Evolutionary conservation across 2,888 invertebrate genomes (phyloP).

Genomic region (Pollenia labialis): DNA sequence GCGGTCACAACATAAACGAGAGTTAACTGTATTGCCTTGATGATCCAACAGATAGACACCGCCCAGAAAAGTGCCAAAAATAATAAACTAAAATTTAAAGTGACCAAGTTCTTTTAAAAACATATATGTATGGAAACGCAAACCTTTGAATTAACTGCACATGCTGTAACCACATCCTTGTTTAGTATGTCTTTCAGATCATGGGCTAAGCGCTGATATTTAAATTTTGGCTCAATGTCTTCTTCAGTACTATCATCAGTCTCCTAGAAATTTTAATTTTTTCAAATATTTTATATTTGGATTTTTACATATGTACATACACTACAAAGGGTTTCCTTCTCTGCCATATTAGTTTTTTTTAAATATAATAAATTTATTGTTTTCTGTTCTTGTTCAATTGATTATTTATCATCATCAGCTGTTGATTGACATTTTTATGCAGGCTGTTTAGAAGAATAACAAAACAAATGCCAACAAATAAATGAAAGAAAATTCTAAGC

Average conservation of each 20-base stretch:
- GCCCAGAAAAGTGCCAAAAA: slow-evolving; percentile 96
- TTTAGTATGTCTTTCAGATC: slow-evolving; percentile 93
- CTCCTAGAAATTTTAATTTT: slow-evolving; percentile 69
- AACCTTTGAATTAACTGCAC: slow-evolving; percentile 96
- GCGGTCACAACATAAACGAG: slow-evolving; percentile 82
- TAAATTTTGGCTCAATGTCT: slow-evolving; percentile 93
- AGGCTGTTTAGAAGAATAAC: neutral
- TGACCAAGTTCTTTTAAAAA: neutral
- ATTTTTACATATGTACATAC: slow-evolving; percentile 31
- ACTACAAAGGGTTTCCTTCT: slow-evolving; percentile 54
- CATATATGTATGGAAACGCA: slow-evolving; percentile 18
- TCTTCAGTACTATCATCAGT: slow-evolving; percentile 84
- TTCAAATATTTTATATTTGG: too few relatives aligned
- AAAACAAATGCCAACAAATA: neutral
- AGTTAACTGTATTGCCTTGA: slow-evolving; percentile 91
- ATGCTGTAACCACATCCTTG: slow-evolving; percentile 94
- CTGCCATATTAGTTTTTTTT: slow-evolving; percentile 51
- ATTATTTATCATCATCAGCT: slow-evolving; percentile 38
- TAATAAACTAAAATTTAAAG: slow-evolving; percentile 88
- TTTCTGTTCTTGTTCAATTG: slow-evolving; percentile 17
- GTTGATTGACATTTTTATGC: neutral
- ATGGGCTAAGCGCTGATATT: slow-evolving; percentile 94
- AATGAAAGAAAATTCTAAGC: too few relatives aligned
- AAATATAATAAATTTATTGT: neutral
- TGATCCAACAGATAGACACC: slow-evolving; percentile 95